A percentile compares a stretch with the other conserved stretches of the same genome.
Evolutionary conservation across 2,888 invertebrate genomes (phyloP).

Genomic region (Ctena decussata): DNA sequence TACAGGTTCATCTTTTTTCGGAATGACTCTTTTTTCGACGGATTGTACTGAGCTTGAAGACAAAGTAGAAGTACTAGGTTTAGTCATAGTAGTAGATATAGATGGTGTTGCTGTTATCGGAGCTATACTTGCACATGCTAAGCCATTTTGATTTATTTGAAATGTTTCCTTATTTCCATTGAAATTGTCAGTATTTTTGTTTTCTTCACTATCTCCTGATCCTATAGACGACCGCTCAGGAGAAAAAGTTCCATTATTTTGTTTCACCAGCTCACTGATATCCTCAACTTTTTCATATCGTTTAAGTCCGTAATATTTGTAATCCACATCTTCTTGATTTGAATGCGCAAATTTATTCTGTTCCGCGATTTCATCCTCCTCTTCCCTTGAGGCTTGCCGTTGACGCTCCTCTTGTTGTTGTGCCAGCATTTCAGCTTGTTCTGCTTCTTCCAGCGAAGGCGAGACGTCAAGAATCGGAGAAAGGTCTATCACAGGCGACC

Average conservation of each 20-base stretch:
- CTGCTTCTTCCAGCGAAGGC: slow-evolving; percentile 87
- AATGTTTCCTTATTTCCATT: not conserved
- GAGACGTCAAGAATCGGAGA: slow-evolving; percentile 88
- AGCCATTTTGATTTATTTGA: not conserved
- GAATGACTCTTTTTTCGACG: not conserved
- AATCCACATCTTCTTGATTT: slow-evolving; percentile 62
- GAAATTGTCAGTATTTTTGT: not conserved
- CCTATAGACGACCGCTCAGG: slow-evolving; percentile 11
- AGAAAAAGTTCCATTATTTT: slow-evolving; percentile 47
- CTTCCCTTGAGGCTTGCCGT: slow-evolving; percentile 75
- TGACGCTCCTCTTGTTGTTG: slow-evolving; percentile 81
- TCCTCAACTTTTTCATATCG: slow-evolving; percentile 84
- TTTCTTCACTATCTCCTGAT: slow-evolving; percentile 13
- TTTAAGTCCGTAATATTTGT: slow-evolving; percentile 74
- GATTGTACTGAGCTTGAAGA: too few relatives aligned
- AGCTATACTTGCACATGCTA: not conserved
- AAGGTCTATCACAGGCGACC: slow-evolving; percentile 87
- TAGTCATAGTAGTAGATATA: not conserved
- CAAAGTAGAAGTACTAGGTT: not conserved
- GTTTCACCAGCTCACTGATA: slow-evolving; percentile 79
- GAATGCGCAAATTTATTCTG: slow-evolving; percentile 54
- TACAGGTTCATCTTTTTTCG: not conserved
- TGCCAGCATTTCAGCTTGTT: slow-evolving; percentile 85
- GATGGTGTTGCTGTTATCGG: not conserved
- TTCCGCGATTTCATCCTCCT: slow-evolving; percentile 67